Conservation (phyloP, 2,888 invertebrate genomes). For the Tromatobia lineatoria region DNA sequence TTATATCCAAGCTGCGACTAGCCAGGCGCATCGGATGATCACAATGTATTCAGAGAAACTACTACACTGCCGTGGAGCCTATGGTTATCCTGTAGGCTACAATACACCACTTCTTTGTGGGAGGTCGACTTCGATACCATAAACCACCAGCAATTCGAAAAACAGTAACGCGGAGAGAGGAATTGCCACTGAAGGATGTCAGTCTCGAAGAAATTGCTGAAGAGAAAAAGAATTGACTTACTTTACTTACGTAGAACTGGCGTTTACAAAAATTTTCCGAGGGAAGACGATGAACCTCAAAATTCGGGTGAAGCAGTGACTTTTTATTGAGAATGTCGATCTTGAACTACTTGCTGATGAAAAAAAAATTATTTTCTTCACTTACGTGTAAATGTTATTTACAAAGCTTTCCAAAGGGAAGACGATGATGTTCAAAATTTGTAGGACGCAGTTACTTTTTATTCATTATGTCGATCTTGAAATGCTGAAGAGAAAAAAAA, state of each 20-base stretch:
- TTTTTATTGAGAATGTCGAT: neutral
- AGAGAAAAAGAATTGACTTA: neutral
- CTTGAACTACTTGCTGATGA: neutral
- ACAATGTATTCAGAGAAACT: constrained; percentile 76
- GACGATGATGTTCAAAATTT: neutral
- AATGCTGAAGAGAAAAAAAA: neutral
- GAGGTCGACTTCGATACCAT: neutral
- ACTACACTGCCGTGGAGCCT: constrained; percentile 51
- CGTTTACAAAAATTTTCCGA: neutral
- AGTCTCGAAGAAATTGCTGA: neutral
- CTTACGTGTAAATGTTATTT: no score
- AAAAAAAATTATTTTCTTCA: neutral
- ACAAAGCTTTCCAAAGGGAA: neutral
- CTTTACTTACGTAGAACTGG: neutral
- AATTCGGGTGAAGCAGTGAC: neutral
- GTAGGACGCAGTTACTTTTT: no score
- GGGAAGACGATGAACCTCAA: neutral
- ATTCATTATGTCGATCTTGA: constrained; percentile 2
- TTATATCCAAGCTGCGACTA: constrained; percentile 77
- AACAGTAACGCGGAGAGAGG: neutral
- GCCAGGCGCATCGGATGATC: constrained; percentile 73
- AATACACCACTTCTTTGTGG: neutral
- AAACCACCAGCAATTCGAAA: neutral
- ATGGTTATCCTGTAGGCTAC: constrained; percentile 37
- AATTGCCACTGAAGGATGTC: neutral